Evolutionary conservation across 2,113 vertebrate genomes (phyloP), one percentile per base, ranked within the genome.

Genomic region (Arothron firmamentum): DNA sequence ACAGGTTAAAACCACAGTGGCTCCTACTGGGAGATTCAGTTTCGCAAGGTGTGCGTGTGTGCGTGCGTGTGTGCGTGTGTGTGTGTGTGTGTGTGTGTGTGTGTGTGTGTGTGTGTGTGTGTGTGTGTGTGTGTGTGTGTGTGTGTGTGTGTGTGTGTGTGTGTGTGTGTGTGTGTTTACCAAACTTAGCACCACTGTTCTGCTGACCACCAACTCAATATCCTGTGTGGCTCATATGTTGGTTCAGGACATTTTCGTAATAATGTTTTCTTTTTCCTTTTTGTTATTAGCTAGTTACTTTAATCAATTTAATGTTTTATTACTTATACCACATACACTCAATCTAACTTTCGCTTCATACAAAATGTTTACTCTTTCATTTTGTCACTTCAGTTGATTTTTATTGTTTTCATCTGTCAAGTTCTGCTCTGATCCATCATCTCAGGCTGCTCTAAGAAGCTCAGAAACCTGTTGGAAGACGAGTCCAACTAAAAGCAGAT

Each of bases 1-100:
- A 80, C 61, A 84, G 89, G 89, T 89, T 91, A 91, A 89, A 88
- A 72, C 84, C 72, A 91, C 90, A 89, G 64, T 70, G 78, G 79
- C 81, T 88, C 76, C 85, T 87, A 75, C 78, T 82, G 76, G 52
- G 83, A 84, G 87, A 86, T 90, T 87, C 56, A 56, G 81, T 90
- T 91, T 87, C 88, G 62, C 77, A 76, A 67, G 58, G 63, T 76
- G 55, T 65, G 56, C 65, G 67, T 63, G 67, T 71, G 42, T 63
- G 61, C 72, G 46, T 62, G 45, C 38, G 55, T 59, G 59, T 55
- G 34, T 53, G 20, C 47, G 41, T 50, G 18, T 18, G 25, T 72
- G n/a, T 43, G 55, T 59, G 59, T 55, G 34, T 53, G 20, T 55
- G 41, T 50, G 18, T 18, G 25, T 72, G n/a, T 43, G 55, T 59